Evolutionary conservation across 2,888 invertebrate species (phyloP), one percentile per base, ranked within the genome.

Genomic region (Poecilobothrus nobilitatus): DNA sequence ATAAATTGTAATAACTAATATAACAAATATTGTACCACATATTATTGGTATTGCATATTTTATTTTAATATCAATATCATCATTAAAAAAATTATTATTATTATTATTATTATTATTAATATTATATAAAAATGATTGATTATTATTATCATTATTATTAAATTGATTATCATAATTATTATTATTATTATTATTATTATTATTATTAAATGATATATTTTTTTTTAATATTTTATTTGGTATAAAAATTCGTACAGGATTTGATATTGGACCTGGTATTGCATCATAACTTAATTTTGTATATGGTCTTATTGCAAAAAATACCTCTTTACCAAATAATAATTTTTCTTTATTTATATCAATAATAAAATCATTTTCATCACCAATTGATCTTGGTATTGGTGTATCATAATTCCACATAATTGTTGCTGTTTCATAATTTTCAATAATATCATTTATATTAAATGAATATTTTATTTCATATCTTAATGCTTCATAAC

Each of bases 231-330:
- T 27, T 63, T 69, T 70, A 10, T 63, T 71, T 10, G 84, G 83
- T 1, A 87, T 82, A 69, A 82, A 79, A 7, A 85, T 82, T 21
- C 84, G 76, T 1, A 85, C 84, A 78, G 84, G 84, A 75, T 87
- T 87, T 2, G 86, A 86, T 41, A 84, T 75, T 0, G 83, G 83
- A 9, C 84, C 84, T 1, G 83, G 77, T n/a, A 75, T 72, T 0
- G 79, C 72, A 68, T 77, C 77, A 33, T 15, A 22, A 33, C 18
- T 33, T 63, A 80, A 74, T 69, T 81, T 82, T 4, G 83, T 81
- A 72, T 80, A 84, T 1, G 86, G 84, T 44, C 84, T 80, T 3
- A 87, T 76, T 6, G 85, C 85, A 70, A 86, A 82, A 74, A 84
- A 87, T 67, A 84, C 74, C 1, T 84, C 81, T 71, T 82, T 81